A percentile compares a stretch with the other conserved stretches of the same genome.
Evolutionary conservation across 2,888 invertebrate species (phyloP).

Genomic region (Heliconius sara): DNA sequence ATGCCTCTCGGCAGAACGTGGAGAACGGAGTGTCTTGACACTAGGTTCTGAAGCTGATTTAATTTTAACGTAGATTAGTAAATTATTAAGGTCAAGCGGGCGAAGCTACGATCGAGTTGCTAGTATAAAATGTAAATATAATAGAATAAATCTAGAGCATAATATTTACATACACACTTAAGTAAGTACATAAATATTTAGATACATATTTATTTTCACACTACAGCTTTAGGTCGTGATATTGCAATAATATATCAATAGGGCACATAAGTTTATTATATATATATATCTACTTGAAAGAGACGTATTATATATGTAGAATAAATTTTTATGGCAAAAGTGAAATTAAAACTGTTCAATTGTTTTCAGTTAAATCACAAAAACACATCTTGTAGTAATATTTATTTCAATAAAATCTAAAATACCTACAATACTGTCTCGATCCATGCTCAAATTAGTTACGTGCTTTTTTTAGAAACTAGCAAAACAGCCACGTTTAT

Average conservation of each 20-base stretch:
- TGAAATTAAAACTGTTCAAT: not conserved
- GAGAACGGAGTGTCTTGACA: too few species aligned
- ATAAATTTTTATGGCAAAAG: not conserved
- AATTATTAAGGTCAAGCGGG: too few species aligned
- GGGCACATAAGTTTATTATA: not conserved
- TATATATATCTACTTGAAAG: too few species aligned
- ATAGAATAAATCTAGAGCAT: not conserved
- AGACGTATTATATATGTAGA: too few species aligned
- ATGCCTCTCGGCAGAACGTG: too few species aligned
- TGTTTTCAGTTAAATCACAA: not conserved
- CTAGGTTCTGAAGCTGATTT: too few species aligned
- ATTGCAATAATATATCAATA: not conserved
- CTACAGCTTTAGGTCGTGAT: not conserved
- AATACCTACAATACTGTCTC: not conserved
- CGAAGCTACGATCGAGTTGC: too few species aligned
- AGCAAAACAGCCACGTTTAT: not conserved
- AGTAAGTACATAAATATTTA: not conserved
- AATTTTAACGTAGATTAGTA: too few species aligned
- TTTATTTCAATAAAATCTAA: conserved; percentile 5
- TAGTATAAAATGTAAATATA: not conserved
- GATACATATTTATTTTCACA: not conserved
- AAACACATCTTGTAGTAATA: not conserved
- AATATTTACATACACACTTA: not conserved
- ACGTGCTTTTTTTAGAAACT: conserved; percentile 8
- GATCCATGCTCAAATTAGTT: conserved; percentile 7